Evolutionary conservation across 2,113 vertebrate genomes (phyloP).

Genomic region (Excalfactoria chinensis): DNA sequence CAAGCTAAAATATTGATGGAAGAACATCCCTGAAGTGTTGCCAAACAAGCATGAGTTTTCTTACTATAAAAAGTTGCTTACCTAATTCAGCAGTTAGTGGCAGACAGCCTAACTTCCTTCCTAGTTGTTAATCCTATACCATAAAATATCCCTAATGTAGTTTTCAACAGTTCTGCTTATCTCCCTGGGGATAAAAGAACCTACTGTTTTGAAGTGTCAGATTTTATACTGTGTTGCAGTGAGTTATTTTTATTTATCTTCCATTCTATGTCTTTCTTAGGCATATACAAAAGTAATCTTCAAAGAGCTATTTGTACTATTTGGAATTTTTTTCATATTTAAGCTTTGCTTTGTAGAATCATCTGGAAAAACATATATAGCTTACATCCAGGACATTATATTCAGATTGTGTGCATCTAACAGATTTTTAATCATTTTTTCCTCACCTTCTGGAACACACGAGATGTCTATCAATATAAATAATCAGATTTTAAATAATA

Average conservation of each 20-base stretch:
- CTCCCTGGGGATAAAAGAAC: conserved; percentile 70
- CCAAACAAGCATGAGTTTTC: conserved; percentile 31
- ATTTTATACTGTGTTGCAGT: conserved; percentile 67
- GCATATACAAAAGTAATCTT: conserved; percentile 72
- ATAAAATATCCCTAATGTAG: conserved; percentile 75
- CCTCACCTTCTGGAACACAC: background rate
- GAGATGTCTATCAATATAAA: background rate
- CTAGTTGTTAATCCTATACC: conserved; percentile 57
- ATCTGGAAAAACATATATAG: background rate
- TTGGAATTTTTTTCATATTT: conserved; percentile 65
- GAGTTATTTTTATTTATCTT: conserved; percentile 78
- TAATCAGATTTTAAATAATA: background rate
- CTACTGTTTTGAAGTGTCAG: conserved; percentile 76
- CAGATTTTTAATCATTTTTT: background rate
- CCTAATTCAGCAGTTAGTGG: conserved; percentile 35
- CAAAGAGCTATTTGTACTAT: conserved; percentile 72
- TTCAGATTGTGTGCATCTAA: background rate
- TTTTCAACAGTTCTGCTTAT: conserved; percentile 78
- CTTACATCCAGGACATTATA: background rate
- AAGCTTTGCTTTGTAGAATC: conserved; percentile 65
- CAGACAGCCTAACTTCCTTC: conserved; percentile 53
- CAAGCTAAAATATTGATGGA: conserved; percentile 40
- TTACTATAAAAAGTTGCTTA: conserved; percentile 40
- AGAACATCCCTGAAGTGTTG: conserved; percentile 35
- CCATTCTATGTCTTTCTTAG: conserved; percentile 68